A percentile compares a stretch with the other conserved stretches of the same genome.
phyloP scores from a whole-genome alignment of 2,888 invertebrate genomes.

The Acanthosepion esculentum region DNA sequence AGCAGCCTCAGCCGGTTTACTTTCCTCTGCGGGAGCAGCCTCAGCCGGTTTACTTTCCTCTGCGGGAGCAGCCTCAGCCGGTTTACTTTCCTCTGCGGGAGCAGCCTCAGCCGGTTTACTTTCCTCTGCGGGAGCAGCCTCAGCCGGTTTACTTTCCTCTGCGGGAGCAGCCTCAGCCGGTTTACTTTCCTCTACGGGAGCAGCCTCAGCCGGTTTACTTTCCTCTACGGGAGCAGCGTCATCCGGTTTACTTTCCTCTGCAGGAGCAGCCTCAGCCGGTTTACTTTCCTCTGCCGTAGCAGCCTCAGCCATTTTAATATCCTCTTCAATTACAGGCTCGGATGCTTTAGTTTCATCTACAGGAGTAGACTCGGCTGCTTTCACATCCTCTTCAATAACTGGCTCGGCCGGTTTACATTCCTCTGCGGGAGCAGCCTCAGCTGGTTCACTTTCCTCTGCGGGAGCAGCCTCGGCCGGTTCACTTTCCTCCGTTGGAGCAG shows the following conservation, averaged over 20 bases:
- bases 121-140: no score
- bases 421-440: neutral
- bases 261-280: neutral
- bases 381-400: neutral
- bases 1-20: neutral
- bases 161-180: no score
- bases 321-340: neutral
- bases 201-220: no score
- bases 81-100: neutral
- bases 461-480: neutral
- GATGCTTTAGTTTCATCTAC: neutral
- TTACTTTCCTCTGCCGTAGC: neutral
- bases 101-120: no score
- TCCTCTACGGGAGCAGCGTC: no score
- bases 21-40: neutral
- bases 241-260: no score
- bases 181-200: no score
- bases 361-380: neutral
- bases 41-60: no score
- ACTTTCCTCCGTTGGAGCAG: neutral
- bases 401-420: no score
- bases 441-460: neutral
- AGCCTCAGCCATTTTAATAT: neutral
- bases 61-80: neutral
- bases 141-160: no score